Evolutionary conservation across 2,113 vertebrate genomes (phyloP).

Genomic region (Perognathus longimembris): DNA sequence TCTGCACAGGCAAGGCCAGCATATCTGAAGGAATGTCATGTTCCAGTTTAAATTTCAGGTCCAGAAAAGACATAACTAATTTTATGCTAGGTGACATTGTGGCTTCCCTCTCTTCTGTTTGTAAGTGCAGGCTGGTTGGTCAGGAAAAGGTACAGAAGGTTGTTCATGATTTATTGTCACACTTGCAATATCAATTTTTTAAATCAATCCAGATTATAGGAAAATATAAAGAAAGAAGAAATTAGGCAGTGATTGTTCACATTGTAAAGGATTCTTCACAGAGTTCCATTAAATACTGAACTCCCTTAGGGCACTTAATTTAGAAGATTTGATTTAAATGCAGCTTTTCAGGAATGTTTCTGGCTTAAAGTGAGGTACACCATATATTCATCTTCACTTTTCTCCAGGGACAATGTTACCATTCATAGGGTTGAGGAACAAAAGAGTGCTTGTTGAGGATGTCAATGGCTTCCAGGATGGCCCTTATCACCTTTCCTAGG

Average conservation of each 20-base stretch:
- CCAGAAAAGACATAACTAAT: background rate
- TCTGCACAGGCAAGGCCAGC: background rate
- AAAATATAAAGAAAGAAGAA: slow-evolving; percentile 38
- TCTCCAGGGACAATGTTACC: slow-evolving; percentile 24
- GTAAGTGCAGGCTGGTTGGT: slow-evolving; percentile 53
- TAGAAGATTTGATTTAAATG: slow-evolving; percentile 6
- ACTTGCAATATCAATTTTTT: slow-evolving; percentile 25
- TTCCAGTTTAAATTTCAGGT: background rate
- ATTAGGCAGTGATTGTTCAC: slow-evolving; percentile 62
- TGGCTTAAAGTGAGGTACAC: slow-evolving; percentile 38
- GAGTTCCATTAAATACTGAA: slow-evolving; percentile 31
- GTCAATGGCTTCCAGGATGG: background rate
- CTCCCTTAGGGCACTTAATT: background rate
- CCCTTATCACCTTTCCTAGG: background rate
- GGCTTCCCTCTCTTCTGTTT: slow-evolving; percentile 36
- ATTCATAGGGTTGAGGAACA: background rate
- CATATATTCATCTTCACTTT: background rate
- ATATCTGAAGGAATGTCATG: background rate
- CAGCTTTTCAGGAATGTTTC: slow-evolving; percentile 40
- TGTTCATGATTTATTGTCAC: slow-evolving; percentile 54
- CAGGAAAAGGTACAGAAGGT: background rate
- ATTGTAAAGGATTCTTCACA: slow-evolving; percentile 68
- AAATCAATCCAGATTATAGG: background rate
- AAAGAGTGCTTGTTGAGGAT: background rate
- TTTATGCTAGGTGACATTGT: background rate